Evolutionary conservation across 2,888 invertebrate genomes (phyloP).

Genomic region (Himalopsyche anomala): DNA sequence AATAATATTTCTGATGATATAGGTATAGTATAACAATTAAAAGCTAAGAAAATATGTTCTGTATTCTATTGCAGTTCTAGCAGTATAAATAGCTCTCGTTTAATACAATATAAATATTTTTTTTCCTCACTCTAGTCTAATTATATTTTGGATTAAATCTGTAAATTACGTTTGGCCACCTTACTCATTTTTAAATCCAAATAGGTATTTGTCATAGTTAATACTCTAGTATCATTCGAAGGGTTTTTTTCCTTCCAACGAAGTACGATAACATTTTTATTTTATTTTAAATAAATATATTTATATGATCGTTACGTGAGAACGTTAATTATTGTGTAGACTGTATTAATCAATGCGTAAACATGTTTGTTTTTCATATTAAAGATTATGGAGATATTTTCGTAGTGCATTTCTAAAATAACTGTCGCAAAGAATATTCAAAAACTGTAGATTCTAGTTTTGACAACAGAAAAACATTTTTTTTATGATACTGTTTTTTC

Average conservation of each 20-base stretch:
- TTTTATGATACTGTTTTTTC: too few species aligned
- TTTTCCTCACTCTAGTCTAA: conserved; percentile 45
- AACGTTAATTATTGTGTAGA: background rate
- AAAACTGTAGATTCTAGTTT: too few species aligned
- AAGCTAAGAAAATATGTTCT: conserved; percentile 41
- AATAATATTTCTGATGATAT: background rate
- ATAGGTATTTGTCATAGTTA: conserved; percentile 56
- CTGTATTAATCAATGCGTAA: background rate
- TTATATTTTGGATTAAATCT: conserved; percentile 55
- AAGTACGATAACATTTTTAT: background rate
- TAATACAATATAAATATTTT: conserved; percentile 48
- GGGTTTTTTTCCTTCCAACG: background rate
- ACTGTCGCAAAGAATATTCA: too few species aligned
- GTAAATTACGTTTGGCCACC: conserved; percentile 55
- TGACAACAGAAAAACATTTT: too few species aligned
- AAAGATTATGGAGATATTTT: background rate
- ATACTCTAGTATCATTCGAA: conserved; percentile 51
- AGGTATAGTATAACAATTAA: background rate
- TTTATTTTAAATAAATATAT: conserved; percentile 14
- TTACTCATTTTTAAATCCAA: conserved; percentile 49
- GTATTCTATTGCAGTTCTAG: conserved; percentile 38
- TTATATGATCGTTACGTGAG: background rate
- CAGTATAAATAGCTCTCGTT: conserved; percentile 36
- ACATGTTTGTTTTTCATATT: background rate
- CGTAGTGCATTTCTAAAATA: too few species aligned